Conservation (phyloP, 2,113 vertebrate species). For the Herpailurus yagouaroundi region DNA sequence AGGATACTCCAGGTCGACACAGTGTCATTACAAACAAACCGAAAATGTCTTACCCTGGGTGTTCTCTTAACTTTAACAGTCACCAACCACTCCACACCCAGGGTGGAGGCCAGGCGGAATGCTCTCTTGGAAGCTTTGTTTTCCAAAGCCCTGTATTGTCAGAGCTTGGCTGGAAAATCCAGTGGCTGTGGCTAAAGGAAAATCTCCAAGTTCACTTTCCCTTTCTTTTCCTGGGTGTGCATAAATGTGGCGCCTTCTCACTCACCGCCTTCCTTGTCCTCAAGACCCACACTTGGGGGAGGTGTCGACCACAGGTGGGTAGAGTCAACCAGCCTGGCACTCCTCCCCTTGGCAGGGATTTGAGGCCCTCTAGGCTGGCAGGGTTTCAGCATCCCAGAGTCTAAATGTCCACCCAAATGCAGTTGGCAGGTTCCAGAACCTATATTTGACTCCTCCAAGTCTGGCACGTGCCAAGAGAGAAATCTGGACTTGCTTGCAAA, state of each 20-base stretch:
- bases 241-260: neutral
- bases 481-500: constrained; percentile 42
- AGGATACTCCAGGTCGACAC: neutral
- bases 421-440: neutral
- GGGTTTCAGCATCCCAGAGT: neutral
- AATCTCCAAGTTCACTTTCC: neutral
- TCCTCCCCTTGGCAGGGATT: neutral
- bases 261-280: neutral
- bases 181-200: neutral
- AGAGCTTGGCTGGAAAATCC: neutral
- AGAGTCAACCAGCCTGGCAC: neutral
- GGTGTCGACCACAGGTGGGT: neutral
- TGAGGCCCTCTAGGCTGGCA: neutral
- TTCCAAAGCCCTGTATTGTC: neutral
- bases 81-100: neutral
- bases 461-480: constrained; percentile 27
- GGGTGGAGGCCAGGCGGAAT: neutral
- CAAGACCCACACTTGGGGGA: neutral
- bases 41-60: neutral
- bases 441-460: neutral
- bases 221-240: neutral
- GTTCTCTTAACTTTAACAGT: neutral
- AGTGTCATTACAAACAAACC: constrained; percentile 11
- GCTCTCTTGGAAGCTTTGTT: neutral
- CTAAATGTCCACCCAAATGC: neutral